Evolutionary conservation across 2,113 vertebrate species (phyloP), one percentile per base, ranked within the genome.

Genomic region (Sinocyclocheilus anshuiensis): DNA sequence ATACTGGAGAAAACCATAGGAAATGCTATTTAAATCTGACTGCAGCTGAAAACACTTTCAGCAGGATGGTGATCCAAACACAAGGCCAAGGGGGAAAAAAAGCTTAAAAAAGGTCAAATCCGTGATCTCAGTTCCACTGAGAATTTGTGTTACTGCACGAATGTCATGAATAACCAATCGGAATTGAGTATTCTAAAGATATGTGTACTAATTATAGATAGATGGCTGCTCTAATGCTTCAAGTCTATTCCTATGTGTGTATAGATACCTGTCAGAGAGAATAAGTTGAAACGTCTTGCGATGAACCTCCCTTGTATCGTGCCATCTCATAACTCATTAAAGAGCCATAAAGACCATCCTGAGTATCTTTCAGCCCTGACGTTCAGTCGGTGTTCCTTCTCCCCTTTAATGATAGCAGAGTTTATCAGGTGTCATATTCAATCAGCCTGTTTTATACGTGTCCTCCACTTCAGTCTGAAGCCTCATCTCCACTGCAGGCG

Each of bases 371-470:
- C 26, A 36, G 16, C 55, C 53, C 15, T 71, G 78, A 80, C 48
- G 11, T 83, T 61, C 22, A 72, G 74, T 74, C 76, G 39, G 71
- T 85, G 84, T 84, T 88, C 81, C 85, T 75, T 82, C 87, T 83
- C 88, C 53, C 20, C 81, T 86, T 67, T 87, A 90, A 92, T 88
- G 78, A 71, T 75, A 84, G 90, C 85, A 81, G 77, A 87, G 88
- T 89, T 89, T 92, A 92, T 94, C 93, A 90, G 87, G 90, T 91
- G 90, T 95, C 93, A 72, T 86, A 87, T 93, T 92, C 92, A 92
- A 94, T 94, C 93, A 92, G 86, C 85, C 87, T 36, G 67, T 88
- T 87, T 90, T 92, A 91, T 92, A 90, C 86, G 72, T 79, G 81
- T 61, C 86, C 77, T 42, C 89, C 84, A 84, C 81, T 90, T 90